phyloP scores from a whole-genome alignment of 2,797 vertebrate species.

The Sebastes iracundus region DNA sequence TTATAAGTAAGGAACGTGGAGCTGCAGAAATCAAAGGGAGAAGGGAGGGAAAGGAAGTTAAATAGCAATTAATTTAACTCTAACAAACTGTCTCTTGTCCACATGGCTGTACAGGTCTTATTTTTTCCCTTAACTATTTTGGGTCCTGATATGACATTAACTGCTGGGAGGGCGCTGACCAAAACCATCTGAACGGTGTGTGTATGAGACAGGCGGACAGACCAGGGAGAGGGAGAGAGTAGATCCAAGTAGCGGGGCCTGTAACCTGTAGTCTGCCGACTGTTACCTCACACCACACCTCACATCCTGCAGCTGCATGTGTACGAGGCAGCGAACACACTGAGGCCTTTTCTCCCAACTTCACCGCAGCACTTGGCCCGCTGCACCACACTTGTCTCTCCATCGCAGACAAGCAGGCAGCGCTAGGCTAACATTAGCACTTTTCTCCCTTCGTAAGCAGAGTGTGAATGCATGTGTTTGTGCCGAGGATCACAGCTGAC shows the following conservation, averaged over 20 bases:
- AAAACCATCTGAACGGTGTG: slow-evolving; percentile 62
- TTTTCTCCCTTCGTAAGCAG: slow-evolving; percentile 62
- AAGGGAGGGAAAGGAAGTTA: slow-evolving; percentile 13
- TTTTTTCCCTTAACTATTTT: slow-evolving; percentile 62
- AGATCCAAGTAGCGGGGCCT: slow-evolving; percentile 65
- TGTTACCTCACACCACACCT: slow-evolving; percentile 69
- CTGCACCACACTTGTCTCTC: slow-evolving; percentile 65
- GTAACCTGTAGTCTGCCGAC: slow-evolving; percentile 68
- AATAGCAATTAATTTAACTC: slow-evolving; percentile 61
- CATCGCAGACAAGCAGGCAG: slow-evolving; percentile 50
- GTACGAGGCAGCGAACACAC: slow-evolving; percentile 62
- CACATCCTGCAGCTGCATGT: slow-evolving; percentile 66
- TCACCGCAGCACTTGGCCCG: slow-evolving; percentile 67
- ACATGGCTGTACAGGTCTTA: slow-evolving; percentile 27
- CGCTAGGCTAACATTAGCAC: slow-evolving; percentile 64
- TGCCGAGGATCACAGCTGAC: slow-evolving; percentile 44
- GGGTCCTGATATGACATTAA: slow-evolving; percentile 67
- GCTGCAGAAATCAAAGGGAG: slow-evolving; percentile 14
- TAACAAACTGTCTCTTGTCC: slow-evolving; percentile 60
- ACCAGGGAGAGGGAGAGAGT: slow-evolving; percentile 22
- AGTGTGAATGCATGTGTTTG: slow-evolving; percentile 57
- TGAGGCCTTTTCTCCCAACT: slow-evolving; percentile 66
- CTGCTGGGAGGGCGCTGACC: slow-evolving; percentile 60
- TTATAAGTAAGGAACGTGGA: slow-evolving; percentile 33
- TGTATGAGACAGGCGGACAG: slow-evolving; percentile 28